Percentiles rank a stretch among this genome's conserved stretches.
Evolutionary conservation across 2,888 invertebrate species (phyloP).

Genomic region (Sinodicranocentrus sp.): DNA sequence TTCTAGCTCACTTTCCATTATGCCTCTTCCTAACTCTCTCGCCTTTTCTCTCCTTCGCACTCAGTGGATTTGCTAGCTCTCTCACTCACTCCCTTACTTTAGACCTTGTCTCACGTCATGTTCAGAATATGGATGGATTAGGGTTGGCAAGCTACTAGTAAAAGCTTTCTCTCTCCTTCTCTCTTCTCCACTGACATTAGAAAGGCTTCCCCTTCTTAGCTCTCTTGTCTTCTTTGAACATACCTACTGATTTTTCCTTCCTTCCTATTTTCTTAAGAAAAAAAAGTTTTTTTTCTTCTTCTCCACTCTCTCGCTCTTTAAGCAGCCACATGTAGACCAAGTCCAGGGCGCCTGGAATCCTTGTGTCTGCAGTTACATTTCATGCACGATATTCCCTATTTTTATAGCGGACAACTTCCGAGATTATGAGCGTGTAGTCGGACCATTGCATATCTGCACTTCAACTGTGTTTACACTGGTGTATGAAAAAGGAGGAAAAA

Average conservation of each 20-base stretch:
- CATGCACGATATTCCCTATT: not conserved
- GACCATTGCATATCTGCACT: too few species aligned
- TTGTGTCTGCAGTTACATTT: slow-evolving; percentile 16
- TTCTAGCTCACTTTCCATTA: not conserved
- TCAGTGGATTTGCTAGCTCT: slow-evolving; percentile 18
- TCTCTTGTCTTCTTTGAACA: slow-evolving; percentile 16
- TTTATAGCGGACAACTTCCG: slow-evolving; percentile 17
- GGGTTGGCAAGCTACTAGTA: slow-evolving; percentile 66
- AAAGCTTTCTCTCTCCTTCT: slow-evolving; percentile 62
- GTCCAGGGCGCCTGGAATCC: slow-evolving; percentile 22
- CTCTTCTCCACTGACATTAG: slow-evolving; percentile 56
- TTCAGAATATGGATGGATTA: slow-evolving; percentile 67
- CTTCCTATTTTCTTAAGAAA: slow-evolving; percentile 43
- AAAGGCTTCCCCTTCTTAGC: slow-evolving; percentile 50
- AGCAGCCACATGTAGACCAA: not conserved
- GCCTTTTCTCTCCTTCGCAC: slow-evolving; percentile 33
- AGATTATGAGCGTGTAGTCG: slow-evolving; percentile 15
- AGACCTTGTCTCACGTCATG: slow-evolving; percentile 64
- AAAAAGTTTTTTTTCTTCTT: slow-evolving; percentile 22
- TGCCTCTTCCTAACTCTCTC: slow-evolving; percentile 4
- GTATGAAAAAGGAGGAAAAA: too few species aligned
- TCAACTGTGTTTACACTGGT: slow-evolving; percentile 10
- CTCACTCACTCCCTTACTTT: slow-evolving; percentile 21
- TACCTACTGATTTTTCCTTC: slow-evolving; percentile 50
- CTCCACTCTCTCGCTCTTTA: too few species aligned